These are phyloP conservation scores for Rutilus rutilus DNA, from an alignment of 2,113 vertebrate species.

Conservation along the genomic window DNA sequence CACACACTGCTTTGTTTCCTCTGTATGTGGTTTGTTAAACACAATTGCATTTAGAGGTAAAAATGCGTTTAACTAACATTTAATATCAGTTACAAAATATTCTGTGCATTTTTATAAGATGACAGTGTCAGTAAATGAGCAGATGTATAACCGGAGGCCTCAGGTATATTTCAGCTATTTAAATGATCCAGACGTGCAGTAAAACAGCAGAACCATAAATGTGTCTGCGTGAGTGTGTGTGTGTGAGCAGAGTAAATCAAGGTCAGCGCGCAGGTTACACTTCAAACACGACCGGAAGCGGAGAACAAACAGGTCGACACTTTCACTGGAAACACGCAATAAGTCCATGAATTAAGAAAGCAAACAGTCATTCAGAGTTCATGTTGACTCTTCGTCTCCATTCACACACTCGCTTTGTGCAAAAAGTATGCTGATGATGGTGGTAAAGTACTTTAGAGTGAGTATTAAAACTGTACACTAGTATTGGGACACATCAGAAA, in stretches of 20 bases:
- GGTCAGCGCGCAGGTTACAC: background rate
- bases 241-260: constrained; percentile 12
- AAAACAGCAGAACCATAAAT: constrained; percentile 32
- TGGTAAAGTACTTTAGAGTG: background rate
- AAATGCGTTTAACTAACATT: background rate
- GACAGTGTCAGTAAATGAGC: background rate
- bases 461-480: background rate
- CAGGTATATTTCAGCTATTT: background rate
- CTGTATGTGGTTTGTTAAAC: background rate
- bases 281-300: background rate
- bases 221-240: background rate
- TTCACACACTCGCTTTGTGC: too few species aligned
- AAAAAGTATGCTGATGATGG: background rate
- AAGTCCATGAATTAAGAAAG: too few species aligned
- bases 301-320: background rate
- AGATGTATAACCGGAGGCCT: background rate
- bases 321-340: background rate
- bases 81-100: background rate
- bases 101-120: background rate
- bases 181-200: background rate
- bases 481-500: background rate
- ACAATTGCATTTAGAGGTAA: background rate
- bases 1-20: background rate
- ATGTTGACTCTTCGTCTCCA: too few species aligned
- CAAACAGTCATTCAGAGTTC: too few species aligned